A percentile compares a stretch with the other conserved stretches of the same genome.
Conservation (phyloP, 2,113 vertebrate species). For the Triplophysa tibetana region DNA sequence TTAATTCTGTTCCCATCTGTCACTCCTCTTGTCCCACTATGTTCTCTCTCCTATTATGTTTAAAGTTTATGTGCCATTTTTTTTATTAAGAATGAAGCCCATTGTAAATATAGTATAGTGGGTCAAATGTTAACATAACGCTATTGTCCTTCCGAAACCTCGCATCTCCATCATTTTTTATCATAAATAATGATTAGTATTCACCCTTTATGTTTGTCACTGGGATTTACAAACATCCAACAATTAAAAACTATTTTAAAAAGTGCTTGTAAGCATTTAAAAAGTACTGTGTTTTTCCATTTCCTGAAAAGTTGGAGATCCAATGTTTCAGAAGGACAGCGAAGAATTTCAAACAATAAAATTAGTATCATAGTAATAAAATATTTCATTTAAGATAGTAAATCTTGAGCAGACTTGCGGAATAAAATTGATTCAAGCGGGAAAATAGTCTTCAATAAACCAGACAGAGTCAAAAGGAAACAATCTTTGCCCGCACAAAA, state of each 20-base stretch:
- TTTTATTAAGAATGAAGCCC: neutral
- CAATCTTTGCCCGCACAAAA: constrained; percentile 66
- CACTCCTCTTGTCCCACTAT: neutral
- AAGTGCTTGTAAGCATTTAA: too few relatives aligned
- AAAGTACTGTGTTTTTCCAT: too few relatives aligned
- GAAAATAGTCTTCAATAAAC: constrained; percentile 59
- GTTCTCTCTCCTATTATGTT: neutral
- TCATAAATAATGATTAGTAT: too few relatives aligned
- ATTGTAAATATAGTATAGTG: neutral
- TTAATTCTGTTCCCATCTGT: neutral
- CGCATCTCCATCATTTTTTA: too few relatives aligned
- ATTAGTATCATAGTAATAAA: neutral
- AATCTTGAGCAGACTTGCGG: neutral
- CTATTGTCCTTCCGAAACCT: too few relatives aligned
- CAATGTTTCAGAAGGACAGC: neutral
- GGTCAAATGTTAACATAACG: neutral
- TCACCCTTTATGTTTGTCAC: too few relatives aligned
- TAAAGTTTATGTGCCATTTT: too few relatives aligned
- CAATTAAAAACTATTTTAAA: too few relatives aligned
- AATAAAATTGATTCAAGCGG: constrained; percentile 46
- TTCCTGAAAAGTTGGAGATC: too few relatives aligned
- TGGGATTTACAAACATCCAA: too few relatives aligned
- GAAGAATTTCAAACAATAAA: neutral
- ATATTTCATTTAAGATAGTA: neutral
- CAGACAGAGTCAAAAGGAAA: constrained; percentile 62